phyloP scores from a whole-genome alignment of 2,113 vertebrate genomes.

The Hiodon alosoides region DNA sequence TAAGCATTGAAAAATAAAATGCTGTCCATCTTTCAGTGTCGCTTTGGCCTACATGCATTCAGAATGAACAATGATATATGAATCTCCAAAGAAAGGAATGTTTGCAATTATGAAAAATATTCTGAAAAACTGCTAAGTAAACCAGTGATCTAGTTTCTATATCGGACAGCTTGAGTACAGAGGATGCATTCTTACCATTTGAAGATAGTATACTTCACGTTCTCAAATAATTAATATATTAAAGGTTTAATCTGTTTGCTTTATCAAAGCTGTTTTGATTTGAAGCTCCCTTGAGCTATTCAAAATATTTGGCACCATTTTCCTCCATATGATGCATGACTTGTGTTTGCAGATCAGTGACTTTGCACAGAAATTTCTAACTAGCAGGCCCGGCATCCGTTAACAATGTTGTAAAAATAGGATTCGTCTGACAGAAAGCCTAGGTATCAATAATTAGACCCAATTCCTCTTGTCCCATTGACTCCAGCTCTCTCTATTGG shows the following conservation, averaged over 20 bases:
- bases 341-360: constrained; percentile 7
- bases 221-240: no score
- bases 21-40: no score
- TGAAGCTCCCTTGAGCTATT: constrained; percentile 8
- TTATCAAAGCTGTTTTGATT: constrained; percentile 33
- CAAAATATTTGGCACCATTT: constrained; percentile 7
- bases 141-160: no score
- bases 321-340: not conserved
- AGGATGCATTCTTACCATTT: not conserved
- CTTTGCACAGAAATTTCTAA: constrained; percentile 6
- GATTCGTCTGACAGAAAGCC: constrained; percentile 15
- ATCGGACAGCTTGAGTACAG: no score
- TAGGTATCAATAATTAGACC: constrained; percentile 20
- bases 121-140: no score
- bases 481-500: not conserved
- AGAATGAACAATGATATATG: no score
- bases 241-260: no score
- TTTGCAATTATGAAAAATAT: no score
- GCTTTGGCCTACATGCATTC: no score
- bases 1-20: no score
- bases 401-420: constrained; percentile 18
- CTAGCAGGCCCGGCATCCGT: constrained; percentile 2
- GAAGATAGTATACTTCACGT: not conserved
- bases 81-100: no score
- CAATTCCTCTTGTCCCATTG: constrained; percentile 7